Evolutionary conservation across 2,113 vertebrate species (phyloP), one percentile per base, ranked within the genome.

Genomic region (Aix galericulata): DNA sequence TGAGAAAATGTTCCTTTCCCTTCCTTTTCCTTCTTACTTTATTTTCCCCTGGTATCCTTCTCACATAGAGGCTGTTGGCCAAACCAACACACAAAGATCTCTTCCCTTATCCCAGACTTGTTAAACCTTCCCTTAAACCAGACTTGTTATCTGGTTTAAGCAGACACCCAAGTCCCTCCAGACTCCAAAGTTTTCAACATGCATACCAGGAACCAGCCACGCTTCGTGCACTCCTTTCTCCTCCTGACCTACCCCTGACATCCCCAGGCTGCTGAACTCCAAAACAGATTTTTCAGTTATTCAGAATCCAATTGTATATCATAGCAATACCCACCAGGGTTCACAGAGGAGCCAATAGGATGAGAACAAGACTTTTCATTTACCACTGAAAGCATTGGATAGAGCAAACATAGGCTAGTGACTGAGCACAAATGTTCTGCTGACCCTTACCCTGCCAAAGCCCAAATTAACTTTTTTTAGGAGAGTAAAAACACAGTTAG

Each of bases 381-480:
- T 83, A 80, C 62, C 46, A 20, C 53, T 1, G 0, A 69, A 34
- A 91, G 27, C 66, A 52, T 32, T 34, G 34, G 52, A 26, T 32
- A 87, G 8, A 82, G 66, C 58, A 94, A 92, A 89, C 50, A 75
- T 1, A 26, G 69, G 56, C 60, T 42, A 48, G 60, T 0, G 6
- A 32, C 93, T 67, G 53, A 91, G 56, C 1, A 31, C 58, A 56
- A 22, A n/a, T 72, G 53, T 82, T 50, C 62, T 85, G 31, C 66
- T 87, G 86, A 87, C 48, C 91, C 60, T 92, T 83, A 52, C 64
- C 42, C 86, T 93, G 66, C 67, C 66, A 89, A 87, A 89, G 77
- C 81, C 86, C 78, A 93, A 92, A 95, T 69, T 89, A 93, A 87
- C 94, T 76, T 72, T 46, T 52, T 86, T 87, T 68, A 92, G 77